Evolutionary conservation across 2,888 invertebrate species (phyloP).

Genomic region (Hirtodrosophila confusa): DNA sequence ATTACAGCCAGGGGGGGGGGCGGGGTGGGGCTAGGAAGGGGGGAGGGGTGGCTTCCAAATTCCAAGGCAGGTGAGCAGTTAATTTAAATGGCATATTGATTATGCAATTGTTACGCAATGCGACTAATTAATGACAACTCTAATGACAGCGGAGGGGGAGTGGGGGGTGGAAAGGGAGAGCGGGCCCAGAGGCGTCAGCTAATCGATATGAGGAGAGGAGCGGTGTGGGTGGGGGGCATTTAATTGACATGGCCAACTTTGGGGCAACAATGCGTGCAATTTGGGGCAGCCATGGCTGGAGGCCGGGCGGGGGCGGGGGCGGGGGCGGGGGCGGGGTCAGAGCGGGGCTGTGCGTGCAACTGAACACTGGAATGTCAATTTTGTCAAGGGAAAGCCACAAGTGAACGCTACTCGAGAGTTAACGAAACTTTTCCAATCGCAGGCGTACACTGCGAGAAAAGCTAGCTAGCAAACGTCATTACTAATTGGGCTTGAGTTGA

Average conservation of each 20-base stretch:
- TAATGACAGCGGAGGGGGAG: not conserved
- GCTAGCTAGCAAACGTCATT: too few species aligned
- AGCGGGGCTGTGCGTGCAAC: too few species aligned
- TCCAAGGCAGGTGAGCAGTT: constrained; percentile 46
- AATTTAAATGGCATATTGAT: constrained; percentile 71
- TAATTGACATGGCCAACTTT: constrained; percentile 69
- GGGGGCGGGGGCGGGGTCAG: not conserved
- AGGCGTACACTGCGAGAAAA: too few species aligned
- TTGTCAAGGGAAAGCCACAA: not conserved
- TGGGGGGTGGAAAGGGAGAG: not conserved
- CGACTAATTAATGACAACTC: constrained; percentile 66
- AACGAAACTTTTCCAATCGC: too few species aligned
- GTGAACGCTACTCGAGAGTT: not conserved
- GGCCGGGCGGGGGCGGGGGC: not conserved
- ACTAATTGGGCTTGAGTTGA: too few species aligned
- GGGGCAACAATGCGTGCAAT: constrained; percentile 55
- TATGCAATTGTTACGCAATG: constrained; percentile 74
- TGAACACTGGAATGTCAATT: too few species aligned
- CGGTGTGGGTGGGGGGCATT: constrained; percentile 24
- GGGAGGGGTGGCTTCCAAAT: constrained; percentile 27
- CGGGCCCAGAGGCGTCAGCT: constrained; percentile 40
- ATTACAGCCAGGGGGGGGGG: constrained; percentile 29
- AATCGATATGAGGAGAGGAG: constrained; percentile 46
- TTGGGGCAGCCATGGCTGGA: constrained; percentile 13
- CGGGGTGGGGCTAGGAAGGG: too few species aligned